A percentile compares a stretch with the other conserved stretches of the same genome.
Conservation (phyloP, 2,888 invertebrate genomes). For the Ommatoiulus sabulosus region DNA sequence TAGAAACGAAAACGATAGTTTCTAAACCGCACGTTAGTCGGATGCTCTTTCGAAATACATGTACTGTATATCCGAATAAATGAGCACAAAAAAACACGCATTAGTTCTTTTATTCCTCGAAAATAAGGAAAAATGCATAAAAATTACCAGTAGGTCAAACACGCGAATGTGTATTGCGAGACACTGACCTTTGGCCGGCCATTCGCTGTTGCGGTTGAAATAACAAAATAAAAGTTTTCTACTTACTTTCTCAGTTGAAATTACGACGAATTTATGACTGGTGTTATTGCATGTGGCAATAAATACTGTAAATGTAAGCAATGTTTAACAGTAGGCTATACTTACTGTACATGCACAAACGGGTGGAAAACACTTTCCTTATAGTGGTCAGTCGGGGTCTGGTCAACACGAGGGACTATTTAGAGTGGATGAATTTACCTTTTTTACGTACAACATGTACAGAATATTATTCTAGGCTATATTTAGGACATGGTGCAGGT, state of each 20-base stretch:
- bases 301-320: neutral
- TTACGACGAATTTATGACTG: slow-evolving; percentile 12
- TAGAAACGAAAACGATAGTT: neutral
- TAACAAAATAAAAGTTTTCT: neutral
- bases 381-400: neutral
- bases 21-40: neutral
- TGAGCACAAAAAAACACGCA: neutral
- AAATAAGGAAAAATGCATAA: slow-evolving; percentile 4
- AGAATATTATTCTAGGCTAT: neutral
- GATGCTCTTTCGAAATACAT: neutral
- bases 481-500: slow-evolving; percentile 4
- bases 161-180: neutral
- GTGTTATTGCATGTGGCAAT: neutral
- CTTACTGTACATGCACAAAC: neutral
- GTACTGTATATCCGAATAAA: neutral
- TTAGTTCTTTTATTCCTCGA: neutral
- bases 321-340: neutral
- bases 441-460: neutral
- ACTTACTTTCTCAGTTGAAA: slow-evolving; percentile 5
- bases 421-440: neutral
- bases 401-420: neutral
- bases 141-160: slow-evolving; percentile 35
- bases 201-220: neutral
- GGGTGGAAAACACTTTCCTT: neutral
- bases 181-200: slow-evolving; percentile 15